A percentile compares a stretch with the other conserved stretches of the same genome.
These are phyloP conservation scores for Salarias fasciatus DNA, from an alignment of 2,797 vertebrate species.

Conservation along the genomic window DNA sequence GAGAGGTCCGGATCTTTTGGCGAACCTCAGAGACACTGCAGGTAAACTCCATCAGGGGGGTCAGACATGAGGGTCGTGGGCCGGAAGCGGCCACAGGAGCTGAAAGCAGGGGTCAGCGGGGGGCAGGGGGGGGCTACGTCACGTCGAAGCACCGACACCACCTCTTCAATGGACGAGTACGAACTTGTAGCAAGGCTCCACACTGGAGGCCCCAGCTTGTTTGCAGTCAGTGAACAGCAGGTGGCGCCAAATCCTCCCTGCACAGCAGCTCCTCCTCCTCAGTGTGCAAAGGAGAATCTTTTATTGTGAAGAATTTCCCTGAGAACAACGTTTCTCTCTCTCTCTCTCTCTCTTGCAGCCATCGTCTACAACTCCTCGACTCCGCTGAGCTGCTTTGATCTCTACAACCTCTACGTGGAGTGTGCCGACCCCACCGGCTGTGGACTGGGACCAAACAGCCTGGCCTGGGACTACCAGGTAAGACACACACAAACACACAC, in stretches of 20 bases:
- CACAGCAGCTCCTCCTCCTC: no score
- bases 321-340: no score
- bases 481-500: not conserved
- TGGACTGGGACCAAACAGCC: conserved; percentile 81
- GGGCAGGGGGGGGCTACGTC: no score
- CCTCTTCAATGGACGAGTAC: no score
- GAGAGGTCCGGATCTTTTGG: conserved; percentile 73
- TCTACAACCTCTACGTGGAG: conserved; percentile 84
- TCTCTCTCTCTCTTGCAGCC: conserved; percentile 67
- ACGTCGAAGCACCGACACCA: no score
- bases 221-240: conserved; percentile 15
- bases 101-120: no score
- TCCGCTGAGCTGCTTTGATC: conserved; percentile 79
- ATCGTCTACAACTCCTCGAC: conserved; percentile 91
- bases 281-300: no score
- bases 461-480: conserved; percentile 98
- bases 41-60: conserved; percentile 73
- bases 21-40: conserved; percentile 85
- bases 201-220: no score
- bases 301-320: no score
- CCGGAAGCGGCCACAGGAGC: no score
- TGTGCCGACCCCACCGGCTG: conserved; percentile 95
- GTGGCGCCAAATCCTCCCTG: conserved; percentile 27
- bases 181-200: no score
- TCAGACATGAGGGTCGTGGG: no score